Conservation (phyloP, 2,797 vertebrate genomes). For the Simalia tracyae region DNA sequence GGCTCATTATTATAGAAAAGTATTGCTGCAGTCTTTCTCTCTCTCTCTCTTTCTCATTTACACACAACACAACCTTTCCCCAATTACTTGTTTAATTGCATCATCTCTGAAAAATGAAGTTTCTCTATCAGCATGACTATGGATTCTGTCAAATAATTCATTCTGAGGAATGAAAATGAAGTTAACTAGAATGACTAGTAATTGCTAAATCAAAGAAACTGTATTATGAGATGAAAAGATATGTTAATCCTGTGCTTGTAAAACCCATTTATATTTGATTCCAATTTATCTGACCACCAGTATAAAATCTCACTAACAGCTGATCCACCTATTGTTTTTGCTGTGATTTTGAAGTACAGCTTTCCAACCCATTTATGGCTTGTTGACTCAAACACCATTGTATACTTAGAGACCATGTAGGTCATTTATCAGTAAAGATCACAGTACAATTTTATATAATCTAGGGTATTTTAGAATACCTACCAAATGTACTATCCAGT, state of each 20-base stretch:
- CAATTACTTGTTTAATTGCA: background rate
- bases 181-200: background rate
- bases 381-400: background rate
- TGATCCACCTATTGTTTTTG: background rate
- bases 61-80: background rate
- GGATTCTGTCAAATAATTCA: background rate
- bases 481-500: background rate
- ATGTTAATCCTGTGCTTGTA: constrained; percentile 22
- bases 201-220: constrained; percentile 19
- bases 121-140: background rate
- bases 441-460: background rate
- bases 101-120: background rate
- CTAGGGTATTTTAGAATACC: background rate
- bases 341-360: background rate
- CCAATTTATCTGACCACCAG: constrained; percentile 6
- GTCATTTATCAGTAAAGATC: constrained; percentile 12
- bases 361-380: constrained; percentile 17
- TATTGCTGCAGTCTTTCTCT: background rate
- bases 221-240: constrained; percentile 17
- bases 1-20: background rate
- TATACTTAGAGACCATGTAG: background rate
- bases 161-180: background rate
- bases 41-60: background rate
- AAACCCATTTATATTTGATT: constrained; percentile 18
- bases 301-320: constrained; percentile 22